phyloP scores from a whole-genome alignment of 2,888 invertebrate genomes.

The Nematopogon swammerdamellus region DNA sequence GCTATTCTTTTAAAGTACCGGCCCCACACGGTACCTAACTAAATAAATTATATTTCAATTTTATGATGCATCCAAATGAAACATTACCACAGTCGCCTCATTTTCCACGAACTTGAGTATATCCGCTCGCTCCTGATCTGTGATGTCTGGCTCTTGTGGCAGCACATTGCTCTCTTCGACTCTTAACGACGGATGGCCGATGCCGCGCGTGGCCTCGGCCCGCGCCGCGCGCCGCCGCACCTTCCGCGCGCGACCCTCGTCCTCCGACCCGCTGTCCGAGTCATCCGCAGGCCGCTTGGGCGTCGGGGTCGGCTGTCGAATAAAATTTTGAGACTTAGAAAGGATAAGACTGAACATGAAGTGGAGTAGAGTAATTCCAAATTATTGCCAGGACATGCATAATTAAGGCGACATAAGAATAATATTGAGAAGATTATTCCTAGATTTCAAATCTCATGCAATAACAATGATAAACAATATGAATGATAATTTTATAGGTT shows the following conservation, averaged over 20 bases:
- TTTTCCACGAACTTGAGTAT: constrained; percentile 81
- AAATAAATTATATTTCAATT: no score
- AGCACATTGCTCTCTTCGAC: constrained; percentile 40
- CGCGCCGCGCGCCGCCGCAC: constrained; percentile 57
- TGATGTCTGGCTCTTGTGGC: constrained; percentile 60
- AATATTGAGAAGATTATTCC: no score
- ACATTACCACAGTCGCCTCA: constrained; percentile 71
- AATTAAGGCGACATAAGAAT: no score
- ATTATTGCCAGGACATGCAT: no score
- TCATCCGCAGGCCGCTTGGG: constrained; percentile 71
- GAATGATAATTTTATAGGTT: not conserved
- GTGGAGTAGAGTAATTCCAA: not conserved
- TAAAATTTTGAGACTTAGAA: constrained; percentile 12
- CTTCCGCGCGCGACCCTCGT: constrained; percentile 59
- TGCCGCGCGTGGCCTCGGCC: no score
- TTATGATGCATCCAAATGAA: no score
- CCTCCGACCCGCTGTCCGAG: constrained; percentile 64
- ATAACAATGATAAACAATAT: no score
- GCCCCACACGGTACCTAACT: no score
- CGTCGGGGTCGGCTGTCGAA: constrained; percentile 82
- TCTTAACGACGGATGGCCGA: no score
- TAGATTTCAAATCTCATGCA: no score
- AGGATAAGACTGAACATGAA: constrained; percentile 1
- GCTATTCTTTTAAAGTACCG: no score
- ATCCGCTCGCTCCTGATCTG: constrained; percentile 74